phyloP scores from a whole-genome alignment of 1,140 invertebrate genomes.

The Eurytemora carolleeae region DNA sequence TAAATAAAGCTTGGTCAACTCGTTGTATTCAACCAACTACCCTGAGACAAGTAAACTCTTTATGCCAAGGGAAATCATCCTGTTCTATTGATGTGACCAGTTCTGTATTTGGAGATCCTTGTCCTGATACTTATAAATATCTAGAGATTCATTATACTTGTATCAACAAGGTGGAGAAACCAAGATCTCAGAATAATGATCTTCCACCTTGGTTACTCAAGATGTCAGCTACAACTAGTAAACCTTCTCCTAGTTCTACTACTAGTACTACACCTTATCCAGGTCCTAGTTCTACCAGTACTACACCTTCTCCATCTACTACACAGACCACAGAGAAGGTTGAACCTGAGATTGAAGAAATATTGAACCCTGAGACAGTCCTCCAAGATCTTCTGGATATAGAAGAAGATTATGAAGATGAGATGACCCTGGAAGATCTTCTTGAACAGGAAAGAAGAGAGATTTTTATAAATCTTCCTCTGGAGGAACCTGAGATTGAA shows the following conservation, averaged over 20 bases:
- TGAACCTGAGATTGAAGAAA: neutral
- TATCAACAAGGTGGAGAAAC: constrained; percentile 20
- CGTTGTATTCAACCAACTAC: neutral
- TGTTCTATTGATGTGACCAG: constrained; percentile 71
- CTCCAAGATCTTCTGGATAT: neutral
- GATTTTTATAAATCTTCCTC: neutral
- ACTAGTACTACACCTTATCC: neutral
- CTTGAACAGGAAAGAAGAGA: neutral
- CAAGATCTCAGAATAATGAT: neutral
- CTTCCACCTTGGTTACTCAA: neutral
- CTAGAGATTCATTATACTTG: constrained; percentile 85
- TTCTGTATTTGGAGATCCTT: constrained; percentile 72
- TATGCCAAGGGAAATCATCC: constrained; percentile 10
- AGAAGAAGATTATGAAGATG: neutral
- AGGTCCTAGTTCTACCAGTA: neutral
- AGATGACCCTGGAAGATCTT: neutral
- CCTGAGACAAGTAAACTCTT: neutral
- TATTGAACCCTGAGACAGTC: neutral
- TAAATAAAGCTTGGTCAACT: neutral
- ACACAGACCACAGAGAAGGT: neutral
- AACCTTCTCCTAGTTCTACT: neutral
- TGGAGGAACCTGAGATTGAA: neutral
- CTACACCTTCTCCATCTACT: neutral
- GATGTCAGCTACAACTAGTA: neutral
- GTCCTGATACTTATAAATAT: constrained; percentile 78